Evolutionary conservation across 1,140 invertebrate genomes (phyloP).

Genomic region (Nomia melanderi): DNA sequence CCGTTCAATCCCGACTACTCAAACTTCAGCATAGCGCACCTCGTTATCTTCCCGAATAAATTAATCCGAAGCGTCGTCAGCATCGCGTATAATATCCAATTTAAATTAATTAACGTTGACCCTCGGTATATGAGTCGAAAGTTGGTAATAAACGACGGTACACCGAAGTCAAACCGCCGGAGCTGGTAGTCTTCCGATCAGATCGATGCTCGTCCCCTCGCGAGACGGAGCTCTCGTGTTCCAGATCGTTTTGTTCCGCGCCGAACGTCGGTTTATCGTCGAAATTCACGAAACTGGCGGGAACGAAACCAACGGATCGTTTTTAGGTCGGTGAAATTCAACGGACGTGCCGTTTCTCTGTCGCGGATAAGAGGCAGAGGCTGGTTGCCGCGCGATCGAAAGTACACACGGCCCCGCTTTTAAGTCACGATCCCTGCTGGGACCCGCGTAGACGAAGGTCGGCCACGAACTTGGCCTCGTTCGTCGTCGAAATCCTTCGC

Average conservation of each 20-base stretch:
- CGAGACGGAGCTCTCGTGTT: not conserved
- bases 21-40: too few relatives aligned
- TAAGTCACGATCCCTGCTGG: constrained; percentile 48
- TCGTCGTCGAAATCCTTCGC: constrained; percentile 33
- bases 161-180: too few relatives aligned
- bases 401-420: constrained; percentile 65
- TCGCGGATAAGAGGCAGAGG: constrained; percentile 33
- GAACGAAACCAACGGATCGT: constrained; percentile 25
- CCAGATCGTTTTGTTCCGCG: not conserved
- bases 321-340: constrained; percentile 78
- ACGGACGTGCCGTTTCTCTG: constrained; percentile 52
- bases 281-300: constrained; percentile 25
- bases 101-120: too few relatives aligned
- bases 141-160: too few relatives aligned
- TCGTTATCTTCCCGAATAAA: too few relatives aligned
- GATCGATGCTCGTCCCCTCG: too few relatives aligned
- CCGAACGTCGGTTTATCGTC: not conserved
- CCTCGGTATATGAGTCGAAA: too few relatives aligned
- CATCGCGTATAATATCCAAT: too few relatives aligned
- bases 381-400: constrained; percentile 57
- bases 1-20: too few relatives aligned
- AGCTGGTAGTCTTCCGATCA: too few relatives aligned
- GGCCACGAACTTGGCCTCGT: constrained; percentile 53
- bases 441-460: constrained; percentile 28
- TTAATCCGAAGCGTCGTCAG: too few relatives aligned